A percentile compares a stretch with the other conserved stretches of the same genome.
Evolutionary conservation across 2,888 invertebrate genomes (phyloP).

Genomic region (Agrochola lychnidis): DNA sequence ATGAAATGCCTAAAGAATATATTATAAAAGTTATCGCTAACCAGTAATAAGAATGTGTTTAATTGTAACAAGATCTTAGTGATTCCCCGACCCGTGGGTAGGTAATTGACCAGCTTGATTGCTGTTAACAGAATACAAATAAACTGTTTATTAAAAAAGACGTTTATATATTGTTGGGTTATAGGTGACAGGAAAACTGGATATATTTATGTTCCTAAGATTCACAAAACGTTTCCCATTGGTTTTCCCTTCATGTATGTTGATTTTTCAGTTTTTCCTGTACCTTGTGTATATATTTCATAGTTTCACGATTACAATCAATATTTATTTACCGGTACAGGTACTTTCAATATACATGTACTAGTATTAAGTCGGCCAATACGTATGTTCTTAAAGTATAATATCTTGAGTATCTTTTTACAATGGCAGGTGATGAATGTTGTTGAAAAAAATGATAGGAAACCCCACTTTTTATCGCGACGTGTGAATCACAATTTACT

Average conservation of each 20-base stretch:
- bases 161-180: slow-evolving; percentile 10
- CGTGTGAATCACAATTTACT: slow-evolving; percentile 27
- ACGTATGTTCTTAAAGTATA: neutral
- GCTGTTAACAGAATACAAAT: slow-evolving; percentile 27
- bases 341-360: neutral
- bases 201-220: neutral
- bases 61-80: slow-evolving; percentile 20
- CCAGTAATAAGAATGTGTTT: neutral
- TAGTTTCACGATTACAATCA: neutral
- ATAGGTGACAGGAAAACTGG: slow-evolving; percentile 32
- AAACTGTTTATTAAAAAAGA: slow-evolving; percentile 37
- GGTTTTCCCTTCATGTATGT: slow-evolving; percentile 31
- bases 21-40: neutral
- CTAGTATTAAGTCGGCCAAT: too few species aligned
- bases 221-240: neutral
- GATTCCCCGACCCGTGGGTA: slow-evolving; percentile 11
- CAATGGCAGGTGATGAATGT: slow-evolving; percentile 31
- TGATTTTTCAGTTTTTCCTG: slow-evolving; percentile 16
- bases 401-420: neutral
- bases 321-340: neutral
- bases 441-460: slow-evolving; percentile 41
- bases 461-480: slow-evolving; percentile 51
- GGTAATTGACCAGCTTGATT: neutral
- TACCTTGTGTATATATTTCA: neutral
- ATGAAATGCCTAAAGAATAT: neutral